Evolutionary conservation across 2,113 vertebrate genomes (phyloP), one percentile per base, ranked within the genome.

Genomic region (Smithornis capensis): DNA sequence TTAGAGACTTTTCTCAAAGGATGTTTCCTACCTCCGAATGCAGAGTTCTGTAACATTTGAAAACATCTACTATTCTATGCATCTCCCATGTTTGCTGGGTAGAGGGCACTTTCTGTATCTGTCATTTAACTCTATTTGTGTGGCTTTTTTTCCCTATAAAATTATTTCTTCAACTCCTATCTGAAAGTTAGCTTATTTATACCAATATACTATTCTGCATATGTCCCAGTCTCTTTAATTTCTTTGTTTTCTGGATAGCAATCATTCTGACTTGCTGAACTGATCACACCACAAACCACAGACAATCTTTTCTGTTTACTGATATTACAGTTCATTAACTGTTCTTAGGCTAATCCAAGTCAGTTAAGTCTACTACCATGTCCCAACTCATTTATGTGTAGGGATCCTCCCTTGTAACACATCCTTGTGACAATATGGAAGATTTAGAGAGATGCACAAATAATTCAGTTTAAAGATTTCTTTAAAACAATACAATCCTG

Each of bases 111-210:
- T 92, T 37, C 29, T 76, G 10, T 24, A 35, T 33, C 23, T 52
- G 50, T 56, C 1, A 21, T 42, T 53, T 83, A 37, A 37, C 62
- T 56, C 81, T 56, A 33, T 73, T 56, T 71, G 15, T 38, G 5
- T 47, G 12, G 8, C 0, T 5, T 0, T 0, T 31, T n/a, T 70
- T 64, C 9, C 18, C n/a, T 37, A 19, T n/a, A 31, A 88, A 95
- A 75, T 22, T 53, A 79, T 75, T 75, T 75, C 7, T 63, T 76
- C 38, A 18, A 7, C 19, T 79, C 21, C 68, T 68, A 22, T 24
- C 19, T 42, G 7, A 59, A 71, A 89, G 10, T 28, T 50, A 71
- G 12, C 14, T 49, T 2, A 3, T 86, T 92, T 76, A 78, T 37
- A 25, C 19, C 6, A 18, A 13, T 50, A 3, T 63, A 67, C 10